Evolutionary conservation across 1,140 invertebrate species (phyloP).

Genomic region (Drosophila lacteicornis): DNA sequence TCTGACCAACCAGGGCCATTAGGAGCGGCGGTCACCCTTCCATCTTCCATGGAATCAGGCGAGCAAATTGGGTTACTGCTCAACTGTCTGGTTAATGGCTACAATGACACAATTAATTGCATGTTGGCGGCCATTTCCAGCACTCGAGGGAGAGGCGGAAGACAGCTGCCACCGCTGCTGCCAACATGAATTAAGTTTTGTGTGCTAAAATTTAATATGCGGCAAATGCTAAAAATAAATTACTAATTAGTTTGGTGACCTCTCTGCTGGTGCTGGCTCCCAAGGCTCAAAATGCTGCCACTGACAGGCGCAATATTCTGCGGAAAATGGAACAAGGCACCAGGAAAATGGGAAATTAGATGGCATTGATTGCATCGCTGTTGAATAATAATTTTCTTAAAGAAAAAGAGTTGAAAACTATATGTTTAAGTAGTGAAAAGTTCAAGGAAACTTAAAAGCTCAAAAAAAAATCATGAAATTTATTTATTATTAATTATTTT

Average conservation of each 20-base stretch:
- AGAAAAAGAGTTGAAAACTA: neutral
- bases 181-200: constrained; percentile 70
- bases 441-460: neutral
- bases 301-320: constrained; percentile 12
- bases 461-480: neutral
- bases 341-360: neutral
- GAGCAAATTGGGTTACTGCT: constrained; percentile 81
- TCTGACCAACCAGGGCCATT: constrained; percentile 50
- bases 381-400: neutral
- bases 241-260: constrained; percentile 50
- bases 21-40: constrained; percentile 51
- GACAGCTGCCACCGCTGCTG: constrained; percentile 24
- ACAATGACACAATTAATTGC: constrained; percentile 82
- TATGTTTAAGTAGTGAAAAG: neutral
- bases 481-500: too few species aligned
- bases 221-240: constrained; percentile 71
- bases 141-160: constrained; percentile 1
- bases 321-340: neutral
- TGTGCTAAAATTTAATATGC: constrained; percentile 72
- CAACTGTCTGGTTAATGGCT: constrained; percentile 82
- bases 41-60: constrained; percentile 51
- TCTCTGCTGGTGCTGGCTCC: too few species aligned
- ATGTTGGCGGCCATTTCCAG: constrained; percentile 65
- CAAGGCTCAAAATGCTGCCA: constrained; percentile 7
- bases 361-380: neutral